These are phyloP conservation scores for Limosa lapponica DNA, from an alignment of 2,797 vertebrate species.

Conservation along the genomic window DNA sequence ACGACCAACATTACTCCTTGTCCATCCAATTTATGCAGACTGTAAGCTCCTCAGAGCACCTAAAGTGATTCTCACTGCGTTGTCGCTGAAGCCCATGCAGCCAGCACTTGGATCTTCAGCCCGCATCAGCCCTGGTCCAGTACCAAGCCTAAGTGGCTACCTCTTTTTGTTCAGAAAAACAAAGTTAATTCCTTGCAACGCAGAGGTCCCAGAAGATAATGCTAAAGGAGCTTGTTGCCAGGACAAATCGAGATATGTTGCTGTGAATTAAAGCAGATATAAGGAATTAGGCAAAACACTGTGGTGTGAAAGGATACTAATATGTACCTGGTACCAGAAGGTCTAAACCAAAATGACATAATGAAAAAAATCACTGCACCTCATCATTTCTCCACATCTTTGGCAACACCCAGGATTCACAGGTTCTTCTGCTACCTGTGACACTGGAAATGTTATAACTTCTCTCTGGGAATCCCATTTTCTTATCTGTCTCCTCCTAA, in stretches of 20 bases:
- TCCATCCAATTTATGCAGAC: background rate
- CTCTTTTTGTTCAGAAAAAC: background rate
- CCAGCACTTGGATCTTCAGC: background rate
- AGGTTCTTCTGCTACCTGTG: background rate
- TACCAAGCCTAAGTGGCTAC: rapidly evolving
- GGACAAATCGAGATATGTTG: background rate
- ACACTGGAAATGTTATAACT: background rate
- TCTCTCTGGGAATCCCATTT: background rate
- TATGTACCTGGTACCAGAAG: background rate
- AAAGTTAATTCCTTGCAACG: background rate
- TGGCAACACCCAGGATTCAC: background rate
- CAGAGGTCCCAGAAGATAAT: background rate
- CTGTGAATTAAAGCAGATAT: background rate
- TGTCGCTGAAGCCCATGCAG: background rate
- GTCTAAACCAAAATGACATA: background rate
- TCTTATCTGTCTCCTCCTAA: background rate
- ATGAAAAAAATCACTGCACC: background rate
- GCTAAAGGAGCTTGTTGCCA: background rate
- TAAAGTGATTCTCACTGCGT: background rate
- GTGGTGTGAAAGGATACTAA: background rate
- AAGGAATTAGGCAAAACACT: background rate
- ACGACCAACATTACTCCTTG: background rate
- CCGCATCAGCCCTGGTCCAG: background rate
- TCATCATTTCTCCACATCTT: background rate
- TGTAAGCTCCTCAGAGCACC: background rate